A percentile compares a stretch with the other conserved stretches of the same genome.
Conservation (phyloP, 2,797 vertebrate genomes). For the Anolis apletophallus region DNA sequence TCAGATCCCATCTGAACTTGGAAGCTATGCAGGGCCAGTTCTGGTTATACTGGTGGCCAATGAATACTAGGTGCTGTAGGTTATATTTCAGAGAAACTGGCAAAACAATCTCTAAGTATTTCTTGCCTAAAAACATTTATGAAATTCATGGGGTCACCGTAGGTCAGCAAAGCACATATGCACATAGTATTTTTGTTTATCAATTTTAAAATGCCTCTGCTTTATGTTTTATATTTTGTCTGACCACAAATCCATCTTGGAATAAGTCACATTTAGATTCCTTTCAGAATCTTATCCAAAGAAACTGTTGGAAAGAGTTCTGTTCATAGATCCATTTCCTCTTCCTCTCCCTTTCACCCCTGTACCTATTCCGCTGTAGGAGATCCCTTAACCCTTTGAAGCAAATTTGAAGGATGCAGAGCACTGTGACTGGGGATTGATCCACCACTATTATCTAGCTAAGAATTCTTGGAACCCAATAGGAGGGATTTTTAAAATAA, state of each 20-base stretch:
- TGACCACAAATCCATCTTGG: neutral
- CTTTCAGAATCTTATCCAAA: neutral
- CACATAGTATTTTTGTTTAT: too few species aligned
- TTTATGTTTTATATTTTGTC: neutral
- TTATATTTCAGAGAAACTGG: too few species aligned
- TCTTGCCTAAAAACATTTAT: too few species aligned
- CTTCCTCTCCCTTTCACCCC: neutral
- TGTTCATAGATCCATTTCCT: neutral
- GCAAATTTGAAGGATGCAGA: neutral
- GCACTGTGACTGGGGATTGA: neutral
- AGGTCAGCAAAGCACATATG: too few species aligned
- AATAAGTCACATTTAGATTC: neutral
- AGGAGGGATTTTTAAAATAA: neutral
- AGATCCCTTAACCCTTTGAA: neutral
- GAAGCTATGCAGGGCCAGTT: too few species aligned
- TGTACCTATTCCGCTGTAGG: neutral
- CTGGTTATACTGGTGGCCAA: too few species aligned
- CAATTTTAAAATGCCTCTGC: neutral
- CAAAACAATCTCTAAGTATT: too few species aligned
- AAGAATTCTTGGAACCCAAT: neutral
- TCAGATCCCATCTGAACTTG: too few species aligned
- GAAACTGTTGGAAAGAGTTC: neutral
- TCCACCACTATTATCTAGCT: neutral
- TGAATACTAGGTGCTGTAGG: too few species aligned
- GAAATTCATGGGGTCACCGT: too few species aligned